These are phyloP conservation scores for Gasterosteus nipponicus DNA, from an alignment of 2,113 vertebrate species.

Conservation along the genomic window DNA sequence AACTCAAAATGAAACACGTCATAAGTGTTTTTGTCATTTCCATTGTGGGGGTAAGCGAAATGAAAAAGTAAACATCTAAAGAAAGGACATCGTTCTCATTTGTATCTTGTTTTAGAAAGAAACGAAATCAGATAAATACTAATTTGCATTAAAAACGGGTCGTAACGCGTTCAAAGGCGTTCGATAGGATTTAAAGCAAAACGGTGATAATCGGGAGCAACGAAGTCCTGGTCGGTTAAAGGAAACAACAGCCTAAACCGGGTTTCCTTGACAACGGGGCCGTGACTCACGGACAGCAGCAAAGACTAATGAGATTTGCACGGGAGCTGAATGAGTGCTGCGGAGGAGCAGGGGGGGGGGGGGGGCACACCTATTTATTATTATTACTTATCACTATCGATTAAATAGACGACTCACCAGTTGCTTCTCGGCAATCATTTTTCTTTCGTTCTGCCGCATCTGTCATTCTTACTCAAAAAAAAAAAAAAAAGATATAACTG, in stretches of 20 bases:
- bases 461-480: no score
- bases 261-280: conserved; percentile 81
- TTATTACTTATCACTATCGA: neutral
- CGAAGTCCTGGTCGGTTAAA: conserved; percentile 7
- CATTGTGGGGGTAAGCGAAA: neutral
- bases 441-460: neutral
- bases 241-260: conserved; percentile 45
- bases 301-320: conserved; percentile 80
- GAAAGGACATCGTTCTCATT: neutral
- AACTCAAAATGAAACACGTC: neutral
- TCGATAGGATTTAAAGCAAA: neutral
- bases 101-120: neutral
- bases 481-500: neutral
- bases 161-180: neutral
- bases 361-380: neutral
- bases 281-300: conserved; percentile 76
- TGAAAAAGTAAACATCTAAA: neutral
- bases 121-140: neutral
- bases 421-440: neutral
- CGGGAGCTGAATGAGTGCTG: conserved; percentile 69
- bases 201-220: neutral
- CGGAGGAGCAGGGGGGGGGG: conserved; percentile 18
- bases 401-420: neutral
- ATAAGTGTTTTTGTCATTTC: neutral
- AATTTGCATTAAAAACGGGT: neutral